phyloP scores from a whole-genome alignment of 2,888 invertebrate genomes.

The Byasa hedistus region DNA sequence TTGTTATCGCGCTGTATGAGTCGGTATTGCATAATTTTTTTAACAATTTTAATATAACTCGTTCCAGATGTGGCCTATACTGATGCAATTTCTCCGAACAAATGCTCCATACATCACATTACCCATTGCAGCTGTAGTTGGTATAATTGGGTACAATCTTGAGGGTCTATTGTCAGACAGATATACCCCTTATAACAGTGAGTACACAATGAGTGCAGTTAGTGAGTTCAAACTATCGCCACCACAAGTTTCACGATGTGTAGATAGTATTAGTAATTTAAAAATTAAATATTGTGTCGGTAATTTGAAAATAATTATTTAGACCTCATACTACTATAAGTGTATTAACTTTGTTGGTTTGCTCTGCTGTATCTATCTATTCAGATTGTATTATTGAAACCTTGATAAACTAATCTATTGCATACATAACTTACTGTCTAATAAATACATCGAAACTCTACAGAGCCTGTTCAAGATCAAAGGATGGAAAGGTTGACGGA shows the following conservation, averaged over 20 bases:
- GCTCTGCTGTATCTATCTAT: no score
- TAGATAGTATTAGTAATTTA: no score
- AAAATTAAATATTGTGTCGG: no score
- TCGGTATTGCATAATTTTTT: no score
- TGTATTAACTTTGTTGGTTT: no score
- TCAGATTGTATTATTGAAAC: no score
- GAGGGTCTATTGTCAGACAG: constrained; percentile 86
- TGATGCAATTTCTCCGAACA: constrained; percentile 82
- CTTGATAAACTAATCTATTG: no score
- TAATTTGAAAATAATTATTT: no score
- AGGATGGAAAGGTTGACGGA: constrained; percentile 83
- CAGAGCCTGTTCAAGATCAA: constrained; percentile 87
- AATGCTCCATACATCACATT: constrained; percentile 90
- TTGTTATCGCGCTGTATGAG: neutral
- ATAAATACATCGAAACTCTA: constrained; percentile 31
- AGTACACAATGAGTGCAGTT: constrained; percentile 46
- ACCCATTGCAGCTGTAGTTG: constrained; percentile 90
- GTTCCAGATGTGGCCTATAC: constrained; percentile 87
- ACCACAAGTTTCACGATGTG: no score
- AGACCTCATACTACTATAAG: no score
- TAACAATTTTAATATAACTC: neutral
- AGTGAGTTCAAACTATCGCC: neutral
- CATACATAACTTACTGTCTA: no score
- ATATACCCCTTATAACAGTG: constrained; percentile 87
- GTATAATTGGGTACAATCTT: constrained; percentile 92